Conservation (phyloP, 2,113 vertebrate species). For the Trogon melanurus region DNA sequence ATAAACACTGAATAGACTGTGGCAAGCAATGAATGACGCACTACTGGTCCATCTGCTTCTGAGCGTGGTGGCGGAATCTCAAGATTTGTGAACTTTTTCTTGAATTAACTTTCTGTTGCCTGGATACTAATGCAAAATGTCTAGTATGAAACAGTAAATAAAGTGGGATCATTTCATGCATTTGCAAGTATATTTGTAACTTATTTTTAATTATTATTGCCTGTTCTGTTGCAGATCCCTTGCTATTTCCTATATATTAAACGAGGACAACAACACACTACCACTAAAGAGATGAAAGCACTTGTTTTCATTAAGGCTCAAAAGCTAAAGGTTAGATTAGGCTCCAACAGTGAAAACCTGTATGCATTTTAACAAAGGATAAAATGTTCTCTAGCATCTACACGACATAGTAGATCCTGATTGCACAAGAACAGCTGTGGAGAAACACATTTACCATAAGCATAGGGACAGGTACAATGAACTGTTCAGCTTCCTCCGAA, state of each 20-base stretch:
- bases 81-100: not conserved
- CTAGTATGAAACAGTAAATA: not conserved
- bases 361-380: not conserved
- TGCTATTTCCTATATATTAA: conserved; percentile 6
- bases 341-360: not conserved
- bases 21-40: not conserved
- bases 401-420: not conserved
- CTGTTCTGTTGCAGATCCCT: not conserved
- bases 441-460: not conserved
- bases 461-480: not conserved
- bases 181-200: not conserved
- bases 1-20: not conserved
- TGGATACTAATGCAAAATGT: conserved; percentile 21
- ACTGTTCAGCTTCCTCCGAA: not conserved
- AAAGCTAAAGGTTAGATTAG: not conserved
- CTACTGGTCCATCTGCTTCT: not conserved
- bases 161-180: not conserved
- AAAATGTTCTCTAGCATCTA: not conserved
- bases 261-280: not conserved
- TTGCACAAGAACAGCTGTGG: not conserved
- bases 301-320: not conserved
- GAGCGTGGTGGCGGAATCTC: not conserved
- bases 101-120: conserved; percentile 50
- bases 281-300: not conserved
- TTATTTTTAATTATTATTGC: conserved; percentile 51